Evolutionary conservation across 1,140 invertebrate genomes (phyloP), one percentile per base, ranked within the genome.

Genomic region (Drosophila seguyi): DNA sequence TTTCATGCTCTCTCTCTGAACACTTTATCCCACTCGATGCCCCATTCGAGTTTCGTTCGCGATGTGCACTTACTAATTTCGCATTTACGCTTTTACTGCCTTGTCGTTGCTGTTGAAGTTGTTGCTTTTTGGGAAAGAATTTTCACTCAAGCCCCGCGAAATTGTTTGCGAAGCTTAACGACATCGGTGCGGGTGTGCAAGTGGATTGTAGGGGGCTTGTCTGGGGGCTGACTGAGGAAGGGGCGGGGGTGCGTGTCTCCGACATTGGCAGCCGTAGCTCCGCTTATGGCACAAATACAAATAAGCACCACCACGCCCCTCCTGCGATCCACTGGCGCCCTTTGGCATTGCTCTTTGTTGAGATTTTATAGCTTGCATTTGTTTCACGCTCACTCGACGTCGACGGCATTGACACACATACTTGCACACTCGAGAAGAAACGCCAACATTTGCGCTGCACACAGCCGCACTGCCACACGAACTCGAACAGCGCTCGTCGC

Each of bases 351-450:
- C 75, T 66, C 79, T 87, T 86, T 83, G 84, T 80, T 83, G 84
- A 87, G 83, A 87, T 87, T 87, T 87, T 87, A 88, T 87, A 88
- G 83, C 83, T 84, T 73, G 83, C 83, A 87, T 87, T 87, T 87
- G 83, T 87, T 87, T 87, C 84, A 87, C 83, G 84, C 84, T 87
- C 80, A 83, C 83, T 87, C 80, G 85, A 83, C 84, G 84, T 79
- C 83, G 61, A 79, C 80, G 83, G 83, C 83, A 87, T 87, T 87
- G 83, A 88, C 83, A 87, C 84, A 87, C 84, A 88, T 85, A 85
- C 77, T 80, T 73, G 48, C 69, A 81, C 63, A 39, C 42, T 67
- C 31, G 59, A 68, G 75, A 55, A 66, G 68, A 67, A 83, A 81
- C 76, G 75, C 63, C 59, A 76, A 79, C 83, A 86, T 68, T 86